Percentiles rank a stretch among this genome's conserved stretches.
phyloP scores from a whole-genome alignment of 1,140 invertebrate species.

The Ridgeia piscesae region DNA sequence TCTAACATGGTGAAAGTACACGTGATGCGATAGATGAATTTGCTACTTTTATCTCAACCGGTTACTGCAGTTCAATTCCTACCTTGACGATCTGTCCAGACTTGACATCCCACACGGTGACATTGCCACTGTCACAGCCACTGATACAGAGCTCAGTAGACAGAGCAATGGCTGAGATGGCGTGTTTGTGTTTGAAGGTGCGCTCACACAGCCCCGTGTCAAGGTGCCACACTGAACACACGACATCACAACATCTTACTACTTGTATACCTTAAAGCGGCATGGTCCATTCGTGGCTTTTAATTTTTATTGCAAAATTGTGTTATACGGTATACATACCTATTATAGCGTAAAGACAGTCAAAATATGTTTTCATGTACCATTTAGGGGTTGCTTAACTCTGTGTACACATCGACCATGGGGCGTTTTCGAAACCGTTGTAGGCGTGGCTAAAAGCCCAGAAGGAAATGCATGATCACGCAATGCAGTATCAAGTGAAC shows the following conservation, averaged over 20 bases:
- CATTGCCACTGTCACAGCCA: slow-evolving; percentile 51
- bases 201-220: slow-evolving; percentile 49
- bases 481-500: too few relatives aligned
- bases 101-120: slow-evolving; percentile 56
- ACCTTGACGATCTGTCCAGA: slow-evolving; percentile 55
- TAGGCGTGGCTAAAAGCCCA: too few relatives aligned
- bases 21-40: background rate
- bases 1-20: background rate
- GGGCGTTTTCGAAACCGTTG: too few relatives aligned
- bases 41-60: background rate
- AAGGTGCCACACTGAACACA: slow-evolving; percentile 52
- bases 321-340: too few relatives aligned
- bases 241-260: background rate
- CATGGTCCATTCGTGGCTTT: too few relatives aligned
- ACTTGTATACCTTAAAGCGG: too few relatives aligned
- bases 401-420: too few relatives aligned
- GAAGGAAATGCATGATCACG: too few relatives aligned
- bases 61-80: background rate
- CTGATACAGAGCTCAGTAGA: slow-evolving; percentile 46
- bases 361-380: too few relatives aligned
- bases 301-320: too few relatives aligned
- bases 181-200: slow-evolving; percentile 50
- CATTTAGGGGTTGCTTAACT: too few relatives aligned
- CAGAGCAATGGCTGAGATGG: slow-evolving; percentile 49
- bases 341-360: too few relatives aligned